Evolutionary conservation across 2,888 invertebrate genomes (phyloP).

Genomic region (Trachelus tabidus): DNA sequence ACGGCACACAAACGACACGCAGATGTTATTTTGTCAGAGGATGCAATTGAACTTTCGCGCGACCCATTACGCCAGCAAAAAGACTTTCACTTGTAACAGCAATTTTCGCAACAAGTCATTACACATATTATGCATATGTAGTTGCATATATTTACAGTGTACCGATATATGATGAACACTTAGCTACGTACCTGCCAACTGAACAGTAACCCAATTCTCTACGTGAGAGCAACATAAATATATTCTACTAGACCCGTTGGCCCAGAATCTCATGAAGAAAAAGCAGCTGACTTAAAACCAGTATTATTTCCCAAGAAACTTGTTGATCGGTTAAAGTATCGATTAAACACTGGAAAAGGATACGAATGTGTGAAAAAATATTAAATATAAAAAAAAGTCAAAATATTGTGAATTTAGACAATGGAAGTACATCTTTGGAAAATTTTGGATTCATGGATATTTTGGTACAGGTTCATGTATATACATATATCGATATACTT

Average conservation of each 20-base stretch:
- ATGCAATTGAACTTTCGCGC: neutral
- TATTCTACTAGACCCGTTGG: neutral
- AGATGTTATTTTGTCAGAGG: neutral
- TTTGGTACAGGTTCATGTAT: neutral
- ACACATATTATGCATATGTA: neutral
- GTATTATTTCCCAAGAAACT: neutral
- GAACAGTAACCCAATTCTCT: neutral
- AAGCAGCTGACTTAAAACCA: neutral
- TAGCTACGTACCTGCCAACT: neutral
- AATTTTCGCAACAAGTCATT: neutral
- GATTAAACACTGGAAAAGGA: neutral
- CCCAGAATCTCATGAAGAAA: neutral
- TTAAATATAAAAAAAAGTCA: neutral
- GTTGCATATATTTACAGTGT: neutral
- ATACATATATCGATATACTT: conserved; percentile 36
- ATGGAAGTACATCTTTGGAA: neutral
- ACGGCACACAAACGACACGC: neutral
- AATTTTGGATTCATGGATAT: neutral
- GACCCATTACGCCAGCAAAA: neutral
- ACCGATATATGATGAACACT: neutral
- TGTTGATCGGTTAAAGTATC: neutral
- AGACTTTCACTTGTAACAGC: neutral
- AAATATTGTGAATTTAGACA: neutral
- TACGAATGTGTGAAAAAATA: neutral
- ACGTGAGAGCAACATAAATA: neutral